Evolutionary conservation across 1,140 invertebrate species (phyloP).

Genomic region (Brachionus rotundiformis): DNA sequence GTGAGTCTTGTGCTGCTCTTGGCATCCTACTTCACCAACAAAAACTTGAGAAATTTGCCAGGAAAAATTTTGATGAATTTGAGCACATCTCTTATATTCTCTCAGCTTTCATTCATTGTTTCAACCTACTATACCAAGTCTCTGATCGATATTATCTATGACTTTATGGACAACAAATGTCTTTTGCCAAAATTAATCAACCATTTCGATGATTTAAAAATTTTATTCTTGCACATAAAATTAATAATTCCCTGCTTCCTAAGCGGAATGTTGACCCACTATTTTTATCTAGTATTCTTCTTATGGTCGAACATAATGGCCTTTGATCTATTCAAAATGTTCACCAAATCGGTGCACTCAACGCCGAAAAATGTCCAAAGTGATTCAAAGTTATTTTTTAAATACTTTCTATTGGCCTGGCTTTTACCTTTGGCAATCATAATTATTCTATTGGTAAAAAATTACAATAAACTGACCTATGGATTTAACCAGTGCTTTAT

Average conservation of each 20-base stretch:
- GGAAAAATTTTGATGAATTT: constrained; percentile 49
- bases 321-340: constrained; percentile 26
- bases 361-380: not conserved
- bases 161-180: not conserved
- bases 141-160: not conserved
- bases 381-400: not conserved
- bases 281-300: constrained; percentile 44
- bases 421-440: not conserved
- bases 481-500: constrained; percentile 37
- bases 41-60: constrained; percentile 27
- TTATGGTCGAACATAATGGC: constrained; percentile 40
- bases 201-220: not conserved
- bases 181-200: not conserved
- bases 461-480: constrained; percentile 11
- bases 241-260: constrained; percentile 11
- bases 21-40: not conserved
- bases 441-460: not conserved
- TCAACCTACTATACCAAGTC: not conserved
- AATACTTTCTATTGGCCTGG: constrained; percentile 3
- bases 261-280: constrained; percentile 4
- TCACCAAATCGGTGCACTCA: not conserved
- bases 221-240: not conserved
- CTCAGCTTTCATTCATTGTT: constrained; percentile 11
- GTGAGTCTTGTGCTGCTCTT: not conserved
- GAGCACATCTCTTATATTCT: not conserved